A percentile compares a stretch with the other conserved stretches of the same genome.
phyloP scores from a whole-genome alignment of 2,797 vertebrate genomes.

The Catharus ustulatus region DNA sequence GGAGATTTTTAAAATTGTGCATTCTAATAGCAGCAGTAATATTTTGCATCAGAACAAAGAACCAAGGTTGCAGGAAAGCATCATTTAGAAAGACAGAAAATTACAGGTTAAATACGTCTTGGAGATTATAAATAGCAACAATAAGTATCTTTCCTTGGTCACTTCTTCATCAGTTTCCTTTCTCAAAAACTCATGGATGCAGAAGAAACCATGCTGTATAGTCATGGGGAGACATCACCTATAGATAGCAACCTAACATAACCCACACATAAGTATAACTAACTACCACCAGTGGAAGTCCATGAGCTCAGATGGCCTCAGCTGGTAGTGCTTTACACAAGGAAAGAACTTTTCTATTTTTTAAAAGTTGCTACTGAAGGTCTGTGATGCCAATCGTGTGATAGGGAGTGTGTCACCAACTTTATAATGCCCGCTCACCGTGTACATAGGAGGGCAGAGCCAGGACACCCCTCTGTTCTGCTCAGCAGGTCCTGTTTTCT shows the following conservation, averaged over 20 bases:
- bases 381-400: background rate
- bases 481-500: background rate
- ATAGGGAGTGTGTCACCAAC: fast-evolving
- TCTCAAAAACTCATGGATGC: background rate
- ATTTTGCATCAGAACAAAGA: background rate
- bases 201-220: background rate
- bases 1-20: background rate
- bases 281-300: background rate
- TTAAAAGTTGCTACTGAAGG: background rate
- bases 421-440: fast-evolving
- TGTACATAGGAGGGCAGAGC: background rate
- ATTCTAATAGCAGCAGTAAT: background rate
- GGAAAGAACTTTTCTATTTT: background rate
- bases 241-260: background rate
- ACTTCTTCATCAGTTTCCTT: background rate
- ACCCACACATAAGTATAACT: background rate
- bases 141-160: background rate
- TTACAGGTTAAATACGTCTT: background rate
- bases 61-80: background rate
- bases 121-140: background rate
- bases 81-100: background rate
- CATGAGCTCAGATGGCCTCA: background rate
- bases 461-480: background rate
- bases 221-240: fast-evolving
- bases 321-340: background rate